These are phyloP conservation scores for Sphyrna mokarran DNA, from an alignment of 2,113 vertebrate genomes.

Conservation along the genomic window DNA sequence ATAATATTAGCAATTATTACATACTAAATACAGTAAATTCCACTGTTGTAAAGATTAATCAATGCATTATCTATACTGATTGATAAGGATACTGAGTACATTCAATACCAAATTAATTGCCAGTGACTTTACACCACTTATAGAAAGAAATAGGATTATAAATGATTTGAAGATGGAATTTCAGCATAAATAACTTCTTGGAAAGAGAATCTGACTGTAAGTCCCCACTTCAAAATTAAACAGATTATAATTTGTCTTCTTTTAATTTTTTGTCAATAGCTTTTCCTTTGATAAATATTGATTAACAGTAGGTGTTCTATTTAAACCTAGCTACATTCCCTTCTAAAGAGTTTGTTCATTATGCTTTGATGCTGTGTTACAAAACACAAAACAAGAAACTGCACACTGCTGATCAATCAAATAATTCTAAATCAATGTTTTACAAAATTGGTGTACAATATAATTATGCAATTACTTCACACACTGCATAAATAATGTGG, in stretches of 20 bases:
- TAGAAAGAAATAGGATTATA: neutral
- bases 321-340: neutral
- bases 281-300: neutral
- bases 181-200: neutral
- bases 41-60: conserved; percentile 52
- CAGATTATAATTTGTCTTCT: neutral
- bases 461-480: neutral
- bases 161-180: neutral
- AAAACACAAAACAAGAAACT: neutral
- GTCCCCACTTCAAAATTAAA: neutral
- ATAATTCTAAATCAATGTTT: conserved; percentile 1
- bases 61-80: conserved; percentile 48
- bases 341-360: neutral
- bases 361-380: neutral
- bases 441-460: neutral
- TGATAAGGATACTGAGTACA: conserved; percentile 41
- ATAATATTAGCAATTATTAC: conserved; percentile 61
- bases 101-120: conserved; percentile 5
- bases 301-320: neutral
- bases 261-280: neutral
- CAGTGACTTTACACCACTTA: neutral
- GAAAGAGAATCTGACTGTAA: neutral
- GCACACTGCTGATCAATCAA: neutral
- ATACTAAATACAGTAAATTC: conserved; percentile 50
- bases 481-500: neutral